Base-by-base conservation (phyloP, 2,113 vertebrate genomes). In the Pseudopodoces humilis region DNA sequence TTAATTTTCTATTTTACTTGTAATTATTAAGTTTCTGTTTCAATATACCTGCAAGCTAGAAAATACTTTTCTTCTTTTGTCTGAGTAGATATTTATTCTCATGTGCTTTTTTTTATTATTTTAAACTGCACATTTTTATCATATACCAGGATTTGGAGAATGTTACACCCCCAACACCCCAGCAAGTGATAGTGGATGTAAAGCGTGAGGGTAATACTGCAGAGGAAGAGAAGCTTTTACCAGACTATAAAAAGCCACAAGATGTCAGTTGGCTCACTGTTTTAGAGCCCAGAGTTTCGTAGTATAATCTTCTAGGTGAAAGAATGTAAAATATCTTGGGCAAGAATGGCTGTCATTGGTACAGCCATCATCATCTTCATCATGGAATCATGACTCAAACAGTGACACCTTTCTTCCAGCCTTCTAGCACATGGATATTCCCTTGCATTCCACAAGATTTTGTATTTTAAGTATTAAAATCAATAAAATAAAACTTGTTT, bases 11-110 rank as follows among this genome's bases (percentile, higher is more conserved):
- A 80, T 92, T 92, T 87, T 84, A 79, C 37, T 86, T 91, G 28
- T 83, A 65, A 43, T 95, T 94, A 94, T 85, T 96, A 95, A 87
- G 6, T 81, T 96, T 94, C 76, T 78, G 9, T 83, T 95, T 94
- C 49, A 96, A 67, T 55, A 90, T 88, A 90, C 55, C 83, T 95
- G 37, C 30, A 92, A 71, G 43, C 23, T 88, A 90, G n/a, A 81
- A 88, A 85, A 88, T 10, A 28, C 11, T 93, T 92, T 72, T 91
- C 76, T 78, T 95, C 59, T 88, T 81, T 71, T 92, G 35, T 53
- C 30, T 90, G 70, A 62, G 39, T 83, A 49, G 16, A 69, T 87
- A 71, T 90, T 92, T 95, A 85, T 93, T 92, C 76, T 31, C 28
- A 52, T 37, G 16, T 86, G 46, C 47, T 46, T 56, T 65, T 43